A percentile compares a stretch with the other conserved stretches of the same genome.
phyloP scores from a whole-genome alignment of 2,888 invertebrate genomes.

The Resseliella maxima region DNA sequence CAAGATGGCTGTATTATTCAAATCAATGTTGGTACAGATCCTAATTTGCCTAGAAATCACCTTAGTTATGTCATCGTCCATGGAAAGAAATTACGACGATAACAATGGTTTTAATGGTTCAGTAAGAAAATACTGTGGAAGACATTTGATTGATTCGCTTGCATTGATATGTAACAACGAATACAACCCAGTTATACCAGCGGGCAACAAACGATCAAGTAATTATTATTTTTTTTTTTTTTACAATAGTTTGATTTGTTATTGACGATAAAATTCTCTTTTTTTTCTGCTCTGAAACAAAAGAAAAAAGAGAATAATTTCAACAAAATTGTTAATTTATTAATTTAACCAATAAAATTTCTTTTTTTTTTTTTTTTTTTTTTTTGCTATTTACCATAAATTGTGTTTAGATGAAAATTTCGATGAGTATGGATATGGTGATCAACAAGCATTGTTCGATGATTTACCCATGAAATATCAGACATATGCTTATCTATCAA shows the following conservation, averaged over 20 bases:
- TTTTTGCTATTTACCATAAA: background rate
- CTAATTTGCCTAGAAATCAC: conserved; percentile 34
- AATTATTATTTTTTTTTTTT: background rate
- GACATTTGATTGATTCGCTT: conserved; percentile 4
- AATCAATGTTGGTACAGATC: conserved; percentile 21
- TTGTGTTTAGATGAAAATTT: background rate
- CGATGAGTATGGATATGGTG: conserved; percentile 42
- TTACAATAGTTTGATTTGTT: too few relatives aligned
- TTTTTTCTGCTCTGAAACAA: background rate
- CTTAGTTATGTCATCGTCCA: background rate
- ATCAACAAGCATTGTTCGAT: conserved; percentile 10
- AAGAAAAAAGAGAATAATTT: background rate
- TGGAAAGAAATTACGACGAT: background rate
- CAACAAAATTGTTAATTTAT: background rate
- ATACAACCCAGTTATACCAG: background rate
- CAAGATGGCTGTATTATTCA: conserved; percentile 17
- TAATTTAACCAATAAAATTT: background rate
- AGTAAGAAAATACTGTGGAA: conserved; percentile 5
- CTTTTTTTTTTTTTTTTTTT: background rate
- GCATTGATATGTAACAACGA: conserved; percentile 35
- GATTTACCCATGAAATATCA: conserved; percentile 41
- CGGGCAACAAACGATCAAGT: conserved; percentile 51
- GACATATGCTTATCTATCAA: conserved; percentile 40
- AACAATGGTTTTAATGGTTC: background rate
- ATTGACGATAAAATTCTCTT: too few relatives aligned